A percentile compares a stretch with the other conserved stretches of the same genome.
phyloP scores from a whole-genome alignment of 1,140 invertebrate species.

The Teleogryllus occipitalis region DNA sequence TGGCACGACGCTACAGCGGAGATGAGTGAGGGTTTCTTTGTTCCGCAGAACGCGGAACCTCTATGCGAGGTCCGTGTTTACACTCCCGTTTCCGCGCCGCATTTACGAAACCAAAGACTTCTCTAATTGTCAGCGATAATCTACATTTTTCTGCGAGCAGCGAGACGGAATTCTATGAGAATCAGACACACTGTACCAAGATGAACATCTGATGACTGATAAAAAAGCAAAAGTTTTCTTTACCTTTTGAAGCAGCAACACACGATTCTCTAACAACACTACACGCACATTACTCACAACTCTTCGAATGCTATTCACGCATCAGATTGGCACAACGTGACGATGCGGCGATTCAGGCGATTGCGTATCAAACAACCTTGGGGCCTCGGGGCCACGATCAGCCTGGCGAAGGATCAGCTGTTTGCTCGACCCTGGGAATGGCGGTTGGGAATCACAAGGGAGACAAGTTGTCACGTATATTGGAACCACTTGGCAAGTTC shows the following conservation, averaged over 20 bases:
- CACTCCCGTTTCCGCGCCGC: neutral
- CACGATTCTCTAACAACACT: neutral
- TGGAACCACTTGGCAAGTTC: neutral
- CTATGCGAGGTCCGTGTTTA: neutral
- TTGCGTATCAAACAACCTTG: constrained; percentile 13
- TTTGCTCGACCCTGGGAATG: constrained; percentile 17
- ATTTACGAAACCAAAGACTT: neutral
- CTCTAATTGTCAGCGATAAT: neutral
- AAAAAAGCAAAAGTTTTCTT: neutral
- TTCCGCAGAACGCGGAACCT: neutral
- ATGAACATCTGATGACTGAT: neutral
- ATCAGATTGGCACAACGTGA: neutral
- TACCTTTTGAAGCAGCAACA: neutral
- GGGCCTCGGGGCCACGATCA: neutral
- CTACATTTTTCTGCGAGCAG: neutral
- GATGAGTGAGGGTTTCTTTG: neutral
- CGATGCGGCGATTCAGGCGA: neutral
- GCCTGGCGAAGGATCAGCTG: constrained; percentile 15
- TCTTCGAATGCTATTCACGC: neutral
- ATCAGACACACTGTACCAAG: neutral
- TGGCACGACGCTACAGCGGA: neutral
- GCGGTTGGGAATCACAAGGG: constrained; percentile 6
- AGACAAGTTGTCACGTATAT: neutral
- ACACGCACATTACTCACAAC: neutral
- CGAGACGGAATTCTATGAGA: neutral